A percentile compares a stretch with the other conserved stretches of the same genome.
phyloP scores from a whole-genome alignment of 2,797 vertebrate species.

The Leptatherina wallacei region DNA sequence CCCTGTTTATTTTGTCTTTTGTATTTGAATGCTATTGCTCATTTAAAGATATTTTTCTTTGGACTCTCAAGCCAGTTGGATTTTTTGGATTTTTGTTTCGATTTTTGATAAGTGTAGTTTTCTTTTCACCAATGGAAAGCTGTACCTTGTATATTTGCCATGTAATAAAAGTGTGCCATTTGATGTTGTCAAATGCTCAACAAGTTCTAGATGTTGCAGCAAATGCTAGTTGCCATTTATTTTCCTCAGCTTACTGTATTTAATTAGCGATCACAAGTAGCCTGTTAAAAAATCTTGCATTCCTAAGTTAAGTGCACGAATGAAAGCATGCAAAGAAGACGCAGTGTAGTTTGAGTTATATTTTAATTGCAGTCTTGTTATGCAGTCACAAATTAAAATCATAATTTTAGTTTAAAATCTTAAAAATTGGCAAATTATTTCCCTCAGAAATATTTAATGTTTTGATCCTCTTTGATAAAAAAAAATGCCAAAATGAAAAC shows the following conservation, averaged over 20 bases:
- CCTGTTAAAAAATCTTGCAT: not conserved
- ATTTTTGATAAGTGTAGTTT: no score
- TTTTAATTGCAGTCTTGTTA: not conserved
- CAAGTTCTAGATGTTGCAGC: not conserved
- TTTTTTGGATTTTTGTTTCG: no score
- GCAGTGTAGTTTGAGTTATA: not conserved
- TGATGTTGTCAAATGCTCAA: not conserved
- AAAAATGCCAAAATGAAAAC: not conserved
- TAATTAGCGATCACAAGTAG: not conserved
- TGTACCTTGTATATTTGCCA: not conserved
- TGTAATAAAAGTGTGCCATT: no score
- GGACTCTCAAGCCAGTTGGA: no score
- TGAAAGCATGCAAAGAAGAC: not conserved
- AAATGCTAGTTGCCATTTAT: not conserved
- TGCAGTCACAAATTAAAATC: not conserved
- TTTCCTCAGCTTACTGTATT: not conserved
- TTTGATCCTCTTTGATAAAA: not conserved
- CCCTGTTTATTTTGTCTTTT: no score
- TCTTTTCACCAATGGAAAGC: no score
- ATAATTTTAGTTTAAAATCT: no score
- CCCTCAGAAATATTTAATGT: not conserved
- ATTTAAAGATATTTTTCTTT: no score
- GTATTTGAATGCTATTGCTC: no score
- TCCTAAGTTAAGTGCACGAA: not conserved
- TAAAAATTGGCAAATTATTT: not conserved